Evolutionary conservation across 2,113 vertebrate species (phyloP).

Genomic region (Pseudopodoces humilis): DNA sequence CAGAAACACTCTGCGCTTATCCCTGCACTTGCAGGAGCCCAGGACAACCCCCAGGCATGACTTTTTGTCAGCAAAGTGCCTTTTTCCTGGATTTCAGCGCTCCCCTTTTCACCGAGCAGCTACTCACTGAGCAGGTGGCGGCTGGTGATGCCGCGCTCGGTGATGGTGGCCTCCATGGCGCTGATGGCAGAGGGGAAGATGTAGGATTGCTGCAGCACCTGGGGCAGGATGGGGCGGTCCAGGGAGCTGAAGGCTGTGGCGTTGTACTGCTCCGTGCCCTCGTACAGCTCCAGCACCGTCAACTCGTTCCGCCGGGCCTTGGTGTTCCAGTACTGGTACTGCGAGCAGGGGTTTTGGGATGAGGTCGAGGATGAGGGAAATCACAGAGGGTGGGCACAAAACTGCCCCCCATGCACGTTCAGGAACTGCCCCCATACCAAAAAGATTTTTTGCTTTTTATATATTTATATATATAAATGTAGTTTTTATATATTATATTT

Average conservation of each 20-base stretch:
- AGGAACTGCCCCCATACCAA: background rate
- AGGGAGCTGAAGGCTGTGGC: slow-evolving; percentile 97
- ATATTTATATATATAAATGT: background rate
- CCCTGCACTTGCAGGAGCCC: background rate
- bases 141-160: slow-evolving; percentile 96
- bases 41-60: background rate
- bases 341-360: background rate
- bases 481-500: no score
- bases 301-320: slow-evolving; percentile 95
- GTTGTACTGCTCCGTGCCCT: slow-evolving; percentile 96
- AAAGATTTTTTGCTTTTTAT: background rate
- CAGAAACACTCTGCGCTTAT: background rate
- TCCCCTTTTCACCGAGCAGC: no score
- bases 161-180: slow-evolving; percentile 94
- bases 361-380: background rate
- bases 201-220: slow-evolving; percentile 95
- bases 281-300: slow-evolving; percentile 92
- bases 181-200: slow-evolving; percentile 95
- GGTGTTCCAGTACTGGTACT: slow-evolving; percentile 98
- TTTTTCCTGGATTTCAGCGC: background rate
- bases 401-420: background rate
- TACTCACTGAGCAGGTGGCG: slow-evolving; percentile 91
- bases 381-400: background rate
- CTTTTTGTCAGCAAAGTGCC: background rate
- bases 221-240: slow-evolving; percentile 89